phyloP scores from a whole-genome alignment of 2,113 vertebrate species.

The Oryzias woworae region DNA sequence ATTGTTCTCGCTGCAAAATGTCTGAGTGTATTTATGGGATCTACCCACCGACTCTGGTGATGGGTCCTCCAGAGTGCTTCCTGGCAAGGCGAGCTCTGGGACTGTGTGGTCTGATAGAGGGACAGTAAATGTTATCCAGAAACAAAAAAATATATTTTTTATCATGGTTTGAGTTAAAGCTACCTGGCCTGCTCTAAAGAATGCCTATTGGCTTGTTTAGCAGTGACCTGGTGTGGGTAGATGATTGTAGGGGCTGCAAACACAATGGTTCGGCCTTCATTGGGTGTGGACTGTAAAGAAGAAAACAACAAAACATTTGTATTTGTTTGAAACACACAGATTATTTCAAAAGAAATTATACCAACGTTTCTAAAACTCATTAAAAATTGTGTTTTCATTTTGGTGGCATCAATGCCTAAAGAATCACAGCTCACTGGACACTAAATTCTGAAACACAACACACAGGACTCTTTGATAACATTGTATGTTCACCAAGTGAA shows the following conservation, averaged over 20 bases:
- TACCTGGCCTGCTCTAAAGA: conserved; percentile 73
- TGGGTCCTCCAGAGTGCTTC: conserved; percentile 73
- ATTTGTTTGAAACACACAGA: not conserved
- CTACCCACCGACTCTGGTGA: conserved; percentile 90
- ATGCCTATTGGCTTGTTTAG: conserved; percentile 73
- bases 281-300: conserved; percentile 72
- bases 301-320: not conserved
- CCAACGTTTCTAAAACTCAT: too few relatives aligned
- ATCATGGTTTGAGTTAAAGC: not conserved
- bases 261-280: conserved; percentile 71
- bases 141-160: not conserved
- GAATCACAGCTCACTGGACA: not conserved
- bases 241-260: conserved; percentile 83
- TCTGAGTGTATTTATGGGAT: conserved; percentile 3
- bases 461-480: not conserved
- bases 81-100: conserved; percentile 83
- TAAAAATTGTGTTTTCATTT: too few relatives aligned
- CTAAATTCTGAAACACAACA: not conserved
- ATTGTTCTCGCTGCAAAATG: conserved; percentile 20
- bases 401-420: not conserved
- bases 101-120: conserved; percentile 80
- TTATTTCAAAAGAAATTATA: not conserved
- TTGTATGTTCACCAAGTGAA: not conserved
- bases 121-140: conserved; percentile 6
- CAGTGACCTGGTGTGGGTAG: conserved; percentile 81